Conservation (phyloP, 2,113 vertebrate species). For the Catagonus wagneri region DNA sequence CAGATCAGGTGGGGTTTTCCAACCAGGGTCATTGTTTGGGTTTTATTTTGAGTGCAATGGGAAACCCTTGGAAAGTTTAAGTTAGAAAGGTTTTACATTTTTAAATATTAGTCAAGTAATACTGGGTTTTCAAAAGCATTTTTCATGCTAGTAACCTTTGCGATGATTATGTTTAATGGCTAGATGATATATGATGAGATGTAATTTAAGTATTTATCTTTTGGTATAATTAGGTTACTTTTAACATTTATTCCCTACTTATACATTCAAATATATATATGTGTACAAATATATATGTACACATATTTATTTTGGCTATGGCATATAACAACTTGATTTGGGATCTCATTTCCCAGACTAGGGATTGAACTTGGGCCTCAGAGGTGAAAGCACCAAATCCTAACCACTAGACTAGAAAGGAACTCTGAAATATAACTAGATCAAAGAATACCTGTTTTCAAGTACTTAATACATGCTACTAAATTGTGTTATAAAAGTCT, state of each 20-base stretch:
- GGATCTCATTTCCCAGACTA: too few species aligned
- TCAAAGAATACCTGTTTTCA: background rate
- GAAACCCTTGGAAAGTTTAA: background rate
- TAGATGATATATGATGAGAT: background rate
- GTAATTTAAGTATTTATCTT: background rate
- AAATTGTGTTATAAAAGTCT: background rate
- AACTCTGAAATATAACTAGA: background rate
- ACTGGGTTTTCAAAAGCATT: conserved; percentile 14
- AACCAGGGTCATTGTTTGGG: background rate
- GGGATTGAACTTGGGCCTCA: too few species aligned
- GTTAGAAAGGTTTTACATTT: background rate
- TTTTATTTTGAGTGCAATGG: background rate
- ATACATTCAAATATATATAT: background rate
- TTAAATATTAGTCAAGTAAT: background rate
- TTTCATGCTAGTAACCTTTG: background rate
- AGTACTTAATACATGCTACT: background rate
- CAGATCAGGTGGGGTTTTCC: background rate
- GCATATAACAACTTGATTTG: too few species aligned
- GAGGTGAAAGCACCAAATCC: too few species aligned
- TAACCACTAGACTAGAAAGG: too few species aligned
- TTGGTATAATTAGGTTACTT: background rate
- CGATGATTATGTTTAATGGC: background rate
- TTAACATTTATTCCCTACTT: background rate
- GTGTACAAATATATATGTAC: too few species aligned
- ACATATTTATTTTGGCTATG: too few species aligned